Conservation (phyloP, 2,888 invertebrate species). For the Myopa testacea region DNA sequence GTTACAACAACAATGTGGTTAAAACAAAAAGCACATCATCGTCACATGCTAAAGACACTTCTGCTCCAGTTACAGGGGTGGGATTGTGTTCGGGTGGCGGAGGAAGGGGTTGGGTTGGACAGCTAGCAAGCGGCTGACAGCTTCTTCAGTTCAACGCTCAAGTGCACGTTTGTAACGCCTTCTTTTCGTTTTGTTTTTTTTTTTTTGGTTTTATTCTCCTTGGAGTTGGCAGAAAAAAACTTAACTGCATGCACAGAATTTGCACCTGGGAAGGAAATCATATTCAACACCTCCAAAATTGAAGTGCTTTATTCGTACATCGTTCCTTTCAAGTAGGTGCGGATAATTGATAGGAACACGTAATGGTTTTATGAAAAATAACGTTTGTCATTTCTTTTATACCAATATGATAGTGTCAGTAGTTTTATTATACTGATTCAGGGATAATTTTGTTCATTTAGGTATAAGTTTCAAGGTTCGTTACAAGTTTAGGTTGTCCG, state of each 20-base stretch:
- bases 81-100: neutral
- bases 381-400: neutral
- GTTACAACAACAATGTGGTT: slow-evolving; percentile 1
- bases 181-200: slow-evolving; percentile 19
- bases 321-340: slow-evolving; percentile 33
- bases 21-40: slow-evolving; percentile 19
- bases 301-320: slow-evolving; percentile 15
- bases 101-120: slow-evolving; percentile 16
- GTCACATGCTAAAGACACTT: slow-evolving; percentile 17
- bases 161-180: slow-evolving; percentile 42
- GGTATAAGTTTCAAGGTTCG: too few relatives aligned
- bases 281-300: slow-evolving; percentile 18
- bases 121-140: neutral
- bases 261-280: slow-evolving; percentile 17
- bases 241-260: slow-evolving; percentile 11
- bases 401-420: neutral
- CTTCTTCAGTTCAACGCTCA: slow-evolving; percentile 40
- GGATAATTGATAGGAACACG: slow-evolving; percentile 42
- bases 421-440: too few relatives aligned
- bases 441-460: too few relatives aligned
- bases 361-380: slow-evolving; percentile 25
- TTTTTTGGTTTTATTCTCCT: slow-evolving; percentile 2
- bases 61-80: slow-evolving; percentile 35
- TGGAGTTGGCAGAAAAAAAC: neutral
- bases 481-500: too few relatives aligned